Conservation (phyloP, 2,797 vertebrate species). For the Chromobotia macracanthus region DNA sequence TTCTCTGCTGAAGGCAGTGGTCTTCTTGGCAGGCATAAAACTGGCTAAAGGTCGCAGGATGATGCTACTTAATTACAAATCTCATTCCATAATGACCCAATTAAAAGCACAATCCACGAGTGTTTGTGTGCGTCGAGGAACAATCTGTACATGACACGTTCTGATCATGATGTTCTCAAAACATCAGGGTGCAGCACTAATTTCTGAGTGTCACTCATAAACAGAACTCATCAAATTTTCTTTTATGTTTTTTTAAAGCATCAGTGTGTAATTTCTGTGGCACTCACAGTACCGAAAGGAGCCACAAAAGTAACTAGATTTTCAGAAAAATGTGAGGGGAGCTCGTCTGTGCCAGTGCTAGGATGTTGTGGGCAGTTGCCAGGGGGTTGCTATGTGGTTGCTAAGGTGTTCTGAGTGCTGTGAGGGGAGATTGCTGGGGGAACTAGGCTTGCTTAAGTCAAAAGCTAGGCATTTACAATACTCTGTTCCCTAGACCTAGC, state of each 20-base stretch:
- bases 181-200: not conserved
- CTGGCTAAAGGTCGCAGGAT: slow-evolving; percentile 21
- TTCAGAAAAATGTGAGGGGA: no score
- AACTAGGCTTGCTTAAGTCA: not conserved
- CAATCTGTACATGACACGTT: not conserved
- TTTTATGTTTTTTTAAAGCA: not conserved
- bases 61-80: slow-evolving; percentile 42
- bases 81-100: slow-evolving; percentile 38
- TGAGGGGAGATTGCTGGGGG: not conserved
- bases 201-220: not conserved
- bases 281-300: no score
- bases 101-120: slow-evolving; percentile 25
- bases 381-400: not conserved
- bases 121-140: not conserved
- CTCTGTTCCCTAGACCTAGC: no score
- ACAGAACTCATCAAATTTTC: not conserved
- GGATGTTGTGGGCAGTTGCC: not conserved
- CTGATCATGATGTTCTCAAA: not conserved
- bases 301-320: no score
- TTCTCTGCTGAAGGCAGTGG: slow-evolving; percentile 24
- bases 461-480: no score
- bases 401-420: not conserved
- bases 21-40: slow-evolving; percentile 35
- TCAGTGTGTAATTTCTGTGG: no score
- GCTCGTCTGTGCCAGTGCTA: not conserved